phyloP scores from a whole-genome alignment of 2,113 vertebrate genomes.

The Alectura lathami region DNA sequence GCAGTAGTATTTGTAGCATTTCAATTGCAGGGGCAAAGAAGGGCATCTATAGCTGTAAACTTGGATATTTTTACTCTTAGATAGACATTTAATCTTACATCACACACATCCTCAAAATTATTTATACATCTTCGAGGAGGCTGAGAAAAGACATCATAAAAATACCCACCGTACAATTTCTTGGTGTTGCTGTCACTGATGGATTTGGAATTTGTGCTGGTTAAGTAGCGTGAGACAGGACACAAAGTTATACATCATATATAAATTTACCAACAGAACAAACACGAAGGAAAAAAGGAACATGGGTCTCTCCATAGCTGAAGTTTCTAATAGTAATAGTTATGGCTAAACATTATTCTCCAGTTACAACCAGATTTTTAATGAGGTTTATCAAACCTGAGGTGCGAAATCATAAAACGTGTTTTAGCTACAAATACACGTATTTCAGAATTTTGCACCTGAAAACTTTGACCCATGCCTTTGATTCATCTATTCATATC shows the following conservation, averaged over 20 bases:
- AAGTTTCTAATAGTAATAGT: not conserved
- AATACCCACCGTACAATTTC: not conserved
- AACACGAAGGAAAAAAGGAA: not conserved
- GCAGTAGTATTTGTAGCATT: not conserved
- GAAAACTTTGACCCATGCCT: not conserved
- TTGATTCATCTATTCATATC: not conserved
- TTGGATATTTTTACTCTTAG: not conserved
- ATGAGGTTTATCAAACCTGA: conserved; percentile 18
- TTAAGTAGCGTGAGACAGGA: not conserved
- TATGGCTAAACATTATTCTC: not conserved
- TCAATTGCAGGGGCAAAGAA: not conserved
- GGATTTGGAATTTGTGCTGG: no score
- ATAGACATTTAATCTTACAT: not conserved
- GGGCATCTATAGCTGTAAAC: no score
- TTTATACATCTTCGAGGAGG: not conserved
- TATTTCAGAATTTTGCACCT: not conserved
- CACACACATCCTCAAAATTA: not conserved
- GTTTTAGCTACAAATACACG: not conserved
- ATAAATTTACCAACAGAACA: not conserved
- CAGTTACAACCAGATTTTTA: not conserved
- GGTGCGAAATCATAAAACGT: not conserved
- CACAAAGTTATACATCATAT: not conserved
- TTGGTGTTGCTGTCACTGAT: no score
- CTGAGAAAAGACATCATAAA: not conserved
- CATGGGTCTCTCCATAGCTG: not conserved